Base-by-base conservation (phyloP, 1,140 invertebrate species). In the Vollenhovia emeryi region DNA sequence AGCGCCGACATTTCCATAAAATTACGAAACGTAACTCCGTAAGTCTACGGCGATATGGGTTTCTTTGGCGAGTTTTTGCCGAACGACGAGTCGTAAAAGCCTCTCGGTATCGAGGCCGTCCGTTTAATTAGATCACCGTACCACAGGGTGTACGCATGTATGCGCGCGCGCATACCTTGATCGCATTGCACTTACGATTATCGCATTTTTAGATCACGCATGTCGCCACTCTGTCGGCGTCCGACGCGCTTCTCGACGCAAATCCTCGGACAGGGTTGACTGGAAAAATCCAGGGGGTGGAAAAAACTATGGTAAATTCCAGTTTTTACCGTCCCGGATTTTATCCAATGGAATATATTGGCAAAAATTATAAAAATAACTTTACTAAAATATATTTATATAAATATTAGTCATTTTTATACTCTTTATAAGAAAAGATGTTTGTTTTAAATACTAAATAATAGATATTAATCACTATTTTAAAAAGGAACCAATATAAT, bases 41-140 rank as follows among this genome's bases (percentile, higher is more conserved):
- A 60, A 59, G 24, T 66, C 55, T 50, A 11, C 6, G n/a, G 9
- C 24, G 13, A 64, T 36, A 55, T 55, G 7, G 50, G 30, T 36
- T 45, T 48, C 45, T 66, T 40, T n/a, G 7, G 21, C 21, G 36
- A 24, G 27, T 74, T 74, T 64, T 73, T 76, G 21, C 24, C 40
- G 15, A 66, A 55, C 27, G 36, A 74, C 21, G 57, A 45, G 30
- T 27, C 27, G 27, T n/a, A 76, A 62, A 45, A 76, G 18, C 18
- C 18, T 45, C 6, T 43, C n/a, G 30, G 8, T 13, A 59, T 82
- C 75, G 73, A 87, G 76, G 69, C 69, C 59, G 18, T 18, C 50
- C 40, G 21, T 73, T 74, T 76, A 87, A 88, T 87, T 88, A 74
- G 80, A 84, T 79, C 62, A 68, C 60, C 13, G n/a, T 69, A 66